Base-by-base conservation (phyloP, 1,140 invertebrate genomes). In the Rhyzopertha dominica region DNA sequence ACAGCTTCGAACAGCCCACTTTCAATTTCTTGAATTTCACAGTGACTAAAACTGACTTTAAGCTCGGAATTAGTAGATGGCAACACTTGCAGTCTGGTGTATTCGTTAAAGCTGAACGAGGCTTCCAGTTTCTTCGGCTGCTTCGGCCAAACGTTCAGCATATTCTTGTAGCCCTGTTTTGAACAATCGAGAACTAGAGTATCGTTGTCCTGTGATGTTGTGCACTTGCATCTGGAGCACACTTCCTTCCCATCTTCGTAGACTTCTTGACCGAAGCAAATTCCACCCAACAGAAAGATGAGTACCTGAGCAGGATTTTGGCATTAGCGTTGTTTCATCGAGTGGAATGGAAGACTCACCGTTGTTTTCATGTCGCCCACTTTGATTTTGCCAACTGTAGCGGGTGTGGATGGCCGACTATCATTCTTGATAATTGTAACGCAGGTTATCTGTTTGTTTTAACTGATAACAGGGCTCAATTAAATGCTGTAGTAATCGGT, bases 1-100 rank as follows among this genome's bases (percentile, higher is more conserved):
- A 85, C 68, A 50, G 79, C 69, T 51, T 74, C 75, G 55, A 90
- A 87, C 0, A 80, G 73, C 1, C 68, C 68, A 18, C 73, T 61
- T 14, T 79, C 76, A 34, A 89, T 76, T 31, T 73, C 68, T 29
- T 65, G 60, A 18, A 82, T 70, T 23, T 64, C 59, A 48, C 78
- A 80, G 47, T 71, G 65, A 4, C 59, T 58, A 12, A 70, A 71
- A 19, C 63, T 56, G 16, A 74, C 44, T 16, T 61, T 63, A 9
- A 69, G 20, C 26, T 51, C 48, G 2, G 63, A 60, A 48, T 66
- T 58, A 3, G 65, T 71, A 5, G 43, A 34, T 7, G 73, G 71
- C 20, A 74, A 35, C 38, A 62, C 56, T 54, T 69, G 62, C 22
- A 74, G 38, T 32, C 63, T 37, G 1, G 56, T 49, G 2, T 74